Base-by-base conservation (phyloP, 2,888 invertebrate species). In the Drosophila flavopinicola region DNA sequence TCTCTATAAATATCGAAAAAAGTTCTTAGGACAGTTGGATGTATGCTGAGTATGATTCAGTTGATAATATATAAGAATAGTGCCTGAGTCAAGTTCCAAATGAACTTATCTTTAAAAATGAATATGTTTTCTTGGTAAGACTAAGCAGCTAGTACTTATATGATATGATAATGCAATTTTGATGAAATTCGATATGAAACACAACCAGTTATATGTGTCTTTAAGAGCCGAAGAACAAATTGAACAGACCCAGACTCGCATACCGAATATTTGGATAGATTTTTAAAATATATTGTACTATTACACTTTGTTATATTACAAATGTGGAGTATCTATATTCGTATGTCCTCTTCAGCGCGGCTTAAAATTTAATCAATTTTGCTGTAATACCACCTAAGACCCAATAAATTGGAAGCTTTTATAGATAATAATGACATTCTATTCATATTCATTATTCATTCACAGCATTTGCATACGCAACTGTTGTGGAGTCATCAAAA, bases 401-500 rank as follows among this genome's bases (percentile, higher is more conserved):
- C 32, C 15, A 42, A 29, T 1, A 9, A n/a, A 13, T 17, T 17
- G 15, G 2, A 7, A 6, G n/a, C 20, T 1, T 20, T 9, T 13
- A 15, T 6, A 39, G 49, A 49, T 49, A 49, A 5, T 11, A 6
- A 25, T 52, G 17, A 32, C 3, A 13, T 20, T 11, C 39, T 56
- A 56, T 56, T 13, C 11, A 27, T 56, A 35, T 17, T 10, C 5
- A 27, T 29, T 29, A 25, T 23, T 3, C 54, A 32, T 37, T 13
- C 25, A 38, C 5, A 7, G 4, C 0, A 33, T 49, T 49, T 65
- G 38, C 48, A 64, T 56, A 37, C 42, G 32, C 32, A 44, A 56
- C 44, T 32, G 13, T 49, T 48, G 35, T 63, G 47, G 9, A 6
- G 32, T 56, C 64, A 64, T 57, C 42, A 15, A 32, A 44, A 23